Evolutionary conservation across 2,797 vertebrate genomes (phyloP).

Genomic region (Melanogrammus aeglefinus): DNA sequence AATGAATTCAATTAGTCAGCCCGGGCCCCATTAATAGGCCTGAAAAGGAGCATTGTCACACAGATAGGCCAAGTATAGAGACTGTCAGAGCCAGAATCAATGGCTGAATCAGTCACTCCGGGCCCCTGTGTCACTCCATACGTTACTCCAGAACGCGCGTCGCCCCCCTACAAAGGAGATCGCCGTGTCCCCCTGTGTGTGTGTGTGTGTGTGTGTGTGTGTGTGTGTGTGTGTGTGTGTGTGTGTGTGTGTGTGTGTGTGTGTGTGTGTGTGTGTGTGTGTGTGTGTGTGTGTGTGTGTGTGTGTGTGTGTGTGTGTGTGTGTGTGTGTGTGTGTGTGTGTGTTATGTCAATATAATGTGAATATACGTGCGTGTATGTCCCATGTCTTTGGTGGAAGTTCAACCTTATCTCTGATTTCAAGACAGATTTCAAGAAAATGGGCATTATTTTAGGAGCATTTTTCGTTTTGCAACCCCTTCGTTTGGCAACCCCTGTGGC

Average conservation of each 20-base stretch:
- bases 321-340: neutral
- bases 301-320: neutral
- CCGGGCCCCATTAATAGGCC: conserved; percentile 53
- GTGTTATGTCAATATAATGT: no score
- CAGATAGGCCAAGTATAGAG: conserved; percentile 35
- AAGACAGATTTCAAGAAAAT: neutral
- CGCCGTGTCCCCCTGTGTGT: neutral
- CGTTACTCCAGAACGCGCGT: conserved; percentile 6
- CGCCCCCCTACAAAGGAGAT: neutral
- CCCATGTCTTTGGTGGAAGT: neutral
- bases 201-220: neutral
- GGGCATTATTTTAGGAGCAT: no score
- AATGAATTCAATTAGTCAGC: conserved; percentile 71
- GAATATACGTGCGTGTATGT: neutral
- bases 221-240: neutral
- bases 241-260: neutral
- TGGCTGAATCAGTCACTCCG: conserved; percentile 49
- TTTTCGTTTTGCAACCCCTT: no score
- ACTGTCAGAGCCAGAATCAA: conserved; percentile 41
- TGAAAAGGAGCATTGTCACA: conserved; percentile 62
- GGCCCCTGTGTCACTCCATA: conserved; percentile 37
- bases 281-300: no score
- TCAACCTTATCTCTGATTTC: neutral
- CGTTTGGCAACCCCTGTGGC: no score
- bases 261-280: neutral